phyloP scores from a whole-genome alignment of 2,113 vertebrate species.

The Zosterops pallidus region DNA sequence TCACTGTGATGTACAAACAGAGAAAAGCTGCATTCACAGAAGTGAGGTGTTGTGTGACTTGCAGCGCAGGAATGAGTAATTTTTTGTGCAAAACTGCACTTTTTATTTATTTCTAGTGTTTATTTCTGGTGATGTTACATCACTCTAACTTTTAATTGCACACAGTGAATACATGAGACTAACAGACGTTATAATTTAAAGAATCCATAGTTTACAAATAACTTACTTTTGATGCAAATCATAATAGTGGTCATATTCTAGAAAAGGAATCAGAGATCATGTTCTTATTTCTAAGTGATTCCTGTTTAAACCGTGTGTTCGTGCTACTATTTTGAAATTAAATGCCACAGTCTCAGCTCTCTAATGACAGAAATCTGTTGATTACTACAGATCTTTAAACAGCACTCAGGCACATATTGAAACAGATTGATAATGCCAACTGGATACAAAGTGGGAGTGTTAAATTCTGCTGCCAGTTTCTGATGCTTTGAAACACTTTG shows the following conservation, averaged over 20 bases:
- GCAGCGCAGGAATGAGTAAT: neutral
- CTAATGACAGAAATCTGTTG: conserved; percentile 16
- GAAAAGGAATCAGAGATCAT: neutral
- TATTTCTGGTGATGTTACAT: neutral
- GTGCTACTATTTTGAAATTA: neutral
- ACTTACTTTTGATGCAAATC: neutral
- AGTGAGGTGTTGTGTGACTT: neutral
- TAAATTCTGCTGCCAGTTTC: conserved; percentile 30
- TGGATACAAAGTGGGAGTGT: conserved; percentile 1
- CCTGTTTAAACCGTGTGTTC: neutral
- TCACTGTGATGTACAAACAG: neutral
- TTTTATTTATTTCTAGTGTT: neutral
- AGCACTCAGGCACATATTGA: neutral
- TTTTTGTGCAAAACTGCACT: neutral
- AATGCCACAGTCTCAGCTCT: neutral
- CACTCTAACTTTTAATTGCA: neutral
- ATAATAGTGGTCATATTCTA: neutral
- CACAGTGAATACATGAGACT: neutral
- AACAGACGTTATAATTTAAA: neutral
- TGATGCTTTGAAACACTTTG: neutral
- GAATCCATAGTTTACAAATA: neutral
- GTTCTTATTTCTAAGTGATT: neutral
- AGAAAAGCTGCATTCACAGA: neutral
- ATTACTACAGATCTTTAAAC: conserved; percentile 34
- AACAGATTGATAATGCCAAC: conserved; percentile 36